Percentiles rank a stretch among this genome's conserved stretches.
phyloP scores from a whole-genome alignment of 64 coral and sea anemone genomes.

The Catalaphyllia jardinei region DNA sequence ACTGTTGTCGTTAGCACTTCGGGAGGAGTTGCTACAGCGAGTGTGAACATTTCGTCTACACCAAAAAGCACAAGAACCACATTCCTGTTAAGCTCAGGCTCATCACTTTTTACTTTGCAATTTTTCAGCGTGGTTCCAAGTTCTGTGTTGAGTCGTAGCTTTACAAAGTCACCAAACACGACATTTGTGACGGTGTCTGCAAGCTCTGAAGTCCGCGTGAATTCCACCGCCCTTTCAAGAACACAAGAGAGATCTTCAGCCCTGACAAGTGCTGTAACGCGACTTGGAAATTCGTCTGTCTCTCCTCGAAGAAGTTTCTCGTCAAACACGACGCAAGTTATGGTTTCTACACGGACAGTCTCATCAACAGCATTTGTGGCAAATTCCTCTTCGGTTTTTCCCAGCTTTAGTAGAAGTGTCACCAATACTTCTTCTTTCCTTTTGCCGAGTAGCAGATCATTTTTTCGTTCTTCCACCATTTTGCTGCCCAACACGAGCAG shows the following conservation, averaged over 20 bases:
- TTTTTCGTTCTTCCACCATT: not conserved
- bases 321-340: not conserved
- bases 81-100: not conserved
- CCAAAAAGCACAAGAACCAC: not conserved
- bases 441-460: not conserved
- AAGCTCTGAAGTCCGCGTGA: not conserved
- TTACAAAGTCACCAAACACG: not conserved
- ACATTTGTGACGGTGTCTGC: not conserved
- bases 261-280: not conserved
- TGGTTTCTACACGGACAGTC: not conserved
- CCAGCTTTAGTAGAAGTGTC: not conserved
- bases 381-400: not conserved
- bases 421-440: not conserved
- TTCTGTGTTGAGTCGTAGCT: not conserved
- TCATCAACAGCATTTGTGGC: not conserved
- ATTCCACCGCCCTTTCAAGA: conserved; percentile 16
- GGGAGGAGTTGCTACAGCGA: not conserved
- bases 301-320: not conserved
- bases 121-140: not conserved
- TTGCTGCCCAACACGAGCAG: conserved; percentile 7
- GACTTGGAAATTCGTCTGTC: not conserved
- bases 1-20: not conserved
- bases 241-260: not conserved
- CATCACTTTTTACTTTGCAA: not conserved
- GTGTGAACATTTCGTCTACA: not conserved